phyloP scores from a whole-genome alignment of 2,797 vertebrate genomes.

The Oreonectes daqikongensis region DNA sequence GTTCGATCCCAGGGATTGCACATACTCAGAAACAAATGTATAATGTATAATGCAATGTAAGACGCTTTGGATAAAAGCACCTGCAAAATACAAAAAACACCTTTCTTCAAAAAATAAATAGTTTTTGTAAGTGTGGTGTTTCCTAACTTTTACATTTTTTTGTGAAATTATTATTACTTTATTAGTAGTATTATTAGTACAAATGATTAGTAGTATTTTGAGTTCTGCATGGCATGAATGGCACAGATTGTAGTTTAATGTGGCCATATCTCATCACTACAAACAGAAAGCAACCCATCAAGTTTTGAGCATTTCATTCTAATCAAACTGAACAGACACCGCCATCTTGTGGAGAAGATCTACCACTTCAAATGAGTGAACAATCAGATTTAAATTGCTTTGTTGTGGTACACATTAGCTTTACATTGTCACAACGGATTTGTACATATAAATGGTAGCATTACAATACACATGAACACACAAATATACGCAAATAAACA shows the following conservation, averaged over 20 bases:
- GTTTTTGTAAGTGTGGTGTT: constrained; percentile 39
- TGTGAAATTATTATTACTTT: too few species aligned
- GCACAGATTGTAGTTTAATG: constrained; percentile 63
- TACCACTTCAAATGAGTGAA: neutral
- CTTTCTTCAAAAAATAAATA: too few species aligned
- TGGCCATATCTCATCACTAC: constrained; percentile 70
- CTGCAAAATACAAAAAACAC: too few species aligned
- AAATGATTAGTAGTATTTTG: too few species aligned
- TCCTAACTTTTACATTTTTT: too few species aligned
- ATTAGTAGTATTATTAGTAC: too few species aligned
- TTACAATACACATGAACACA: neutral
- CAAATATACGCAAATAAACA: neutral
- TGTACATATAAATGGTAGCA: neutral
- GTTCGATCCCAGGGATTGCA: too few species aligned
- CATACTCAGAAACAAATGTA: too few species aligned
- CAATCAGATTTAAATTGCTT: neutral
- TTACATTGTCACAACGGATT: too few species aligned
- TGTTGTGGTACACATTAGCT: neutral
- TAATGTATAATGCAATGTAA: too few species aligned
- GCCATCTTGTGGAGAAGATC: constrained; percentile 73
- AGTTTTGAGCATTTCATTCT: constrained; percentile 60
- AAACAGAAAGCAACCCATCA: constrained; percentile 75
- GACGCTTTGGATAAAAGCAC: too few species aligned
- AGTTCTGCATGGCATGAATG: constrained; percentile 19
- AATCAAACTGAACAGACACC: constrained; percentile 58